Base-by-base conservation (phyloP, 2,113 vertebrate genomes). In the Strix aluco region DNA sequence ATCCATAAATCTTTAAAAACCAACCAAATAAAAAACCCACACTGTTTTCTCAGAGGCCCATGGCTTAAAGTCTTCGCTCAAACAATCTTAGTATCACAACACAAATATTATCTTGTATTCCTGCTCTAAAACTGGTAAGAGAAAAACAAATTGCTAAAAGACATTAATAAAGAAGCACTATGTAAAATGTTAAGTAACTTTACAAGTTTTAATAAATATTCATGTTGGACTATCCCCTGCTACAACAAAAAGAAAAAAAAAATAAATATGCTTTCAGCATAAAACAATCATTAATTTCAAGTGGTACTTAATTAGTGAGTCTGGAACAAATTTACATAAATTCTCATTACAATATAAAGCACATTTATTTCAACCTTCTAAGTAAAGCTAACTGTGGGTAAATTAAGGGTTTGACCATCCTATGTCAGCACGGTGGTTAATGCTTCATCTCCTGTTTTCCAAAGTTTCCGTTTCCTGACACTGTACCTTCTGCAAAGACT, bases 211-310 rank as follows among this genome's bases (percentile, higher is more conserved):
- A 94, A 94, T 94, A 92, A 91, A 97, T 96, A 97, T 91, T 95
- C 91, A 96, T 95, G 78, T 82, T 91, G 57, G 58, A 89, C 54
- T 90, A 88, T 62, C 12, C 54, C 32, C 46, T 89, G 52, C 62
- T 84, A 92, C 81, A 97, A 94, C 62, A 97, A 85, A 69, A 90
- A 92, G 12, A 44, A 92, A 70, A 77, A 93, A 84, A 69, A 71
- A 86, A 94, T 84, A 94, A 96, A 96, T 94, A 97, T 18, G 54
- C 91, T 91, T 96, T 96, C 84, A 92, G 73, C 66, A 85, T 94
- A 95, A 97, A 97, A 94, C 92, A 97, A 94, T 94, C 73, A 96
- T 96, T 97, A 95, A 96, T 91, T 95, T 96, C 90, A 96, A 95
- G 97, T 91, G 83, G 91, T 94, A 92, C 96, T 96, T 97, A 96